Evolutionary conservation across 2,113 vertebrate species (phyloP), one percentile per base, ranked within the genome.

Genomic region (Heterotilapia buettikoferi): DNA sequence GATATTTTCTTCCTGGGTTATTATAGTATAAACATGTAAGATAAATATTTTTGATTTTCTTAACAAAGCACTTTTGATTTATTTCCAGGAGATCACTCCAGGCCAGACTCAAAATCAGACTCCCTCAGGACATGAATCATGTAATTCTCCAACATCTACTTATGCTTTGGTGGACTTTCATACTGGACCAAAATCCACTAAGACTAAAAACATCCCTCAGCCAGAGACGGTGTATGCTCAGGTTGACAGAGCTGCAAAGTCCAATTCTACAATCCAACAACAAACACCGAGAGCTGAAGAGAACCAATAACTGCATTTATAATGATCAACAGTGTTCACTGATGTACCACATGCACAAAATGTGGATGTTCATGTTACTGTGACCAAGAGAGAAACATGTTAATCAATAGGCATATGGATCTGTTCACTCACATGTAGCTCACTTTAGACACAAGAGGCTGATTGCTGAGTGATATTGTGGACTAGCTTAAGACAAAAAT

Each of bases 1-100:
- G n/a, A 16, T 1, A 38, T 0, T 59, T 5, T 43, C 6, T 61
- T 0, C 0, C 11, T 68, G 33, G 2, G 0, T 2, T 13, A n/a
- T 21, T 68, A 8, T 2, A 38, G 3, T 14, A 0, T 21, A 40
- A 68, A 14, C 1, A 24, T 40, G n/a, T 13, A 68, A 40, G 11
- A 71, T 5, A 2, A 40, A 40, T 24, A 24, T 24, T 24, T 2
- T 24, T n/a, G n/a, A 40, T 6, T 16, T 56, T 56, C 21, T 2
- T 26, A 10, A 66, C 26, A 56, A 12, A 8, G 6, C 0, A 1
- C 13, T 18, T 53, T 9, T 45, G 7, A 0, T 82, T 85, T 80
- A 5, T 66, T 63, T 50, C 5, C n/a, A 86, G 88, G 26, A 50
- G 0, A 1, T 19, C 5, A 3, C 0, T 53, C 6, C 0, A 14